Evolutionary conservation across 2,113 vertebrate species (phyloP).

Genomic region (Lepisosteus osseus): DNA sequence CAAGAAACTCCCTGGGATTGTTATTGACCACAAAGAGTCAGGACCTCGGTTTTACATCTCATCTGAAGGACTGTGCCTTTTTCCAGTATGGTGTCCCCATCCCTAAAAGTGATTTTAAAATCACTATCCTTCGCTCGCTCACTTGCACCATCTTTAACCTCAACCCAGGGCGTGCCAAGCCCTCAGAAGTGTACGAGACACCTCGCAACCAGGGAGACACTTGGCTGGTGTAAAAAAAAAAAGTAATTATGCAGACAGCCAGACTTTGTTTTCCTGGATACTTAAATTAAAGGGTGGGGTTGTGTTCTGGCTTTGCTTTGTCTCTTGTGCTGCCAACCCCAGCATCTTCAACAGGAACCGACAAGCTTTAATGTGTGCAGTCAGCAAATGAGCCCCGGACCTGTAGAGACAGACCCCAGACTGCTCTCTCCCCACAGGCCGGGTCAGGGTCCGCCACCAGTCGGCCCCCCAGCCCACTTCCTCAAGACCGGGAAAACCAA

Average conservation of each 20-base stretch:
- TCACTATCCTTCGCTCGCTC: no score
- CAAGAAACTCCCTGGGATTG: no score
- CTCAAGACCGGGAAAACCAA: neutral
- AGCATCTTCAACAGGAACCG: constrained; percentile 30
- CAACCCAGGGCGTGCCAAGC: no score
- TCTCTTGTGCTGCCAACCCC: constrained; percentile 28
- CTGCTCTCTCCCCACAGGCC: neutral
- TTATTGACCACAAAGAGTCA: no score
- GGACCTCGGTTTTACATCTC: no score
- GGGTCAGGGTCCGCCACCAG: neutral
- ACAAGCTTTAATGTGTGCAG: constrained; percentile 26
- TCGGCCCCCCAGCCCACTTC: neutral
- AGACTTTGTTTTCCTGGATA: constrained; percentile 33
- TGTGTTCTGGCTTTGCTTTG: constrained; percentile 29
- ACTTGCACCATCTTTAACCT: no score
- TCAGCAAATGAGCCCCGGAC: neutral
- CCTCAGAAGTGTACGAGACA: no score
- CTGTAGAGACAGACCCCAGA: neutral
- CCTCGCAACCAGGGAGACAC: neutral
- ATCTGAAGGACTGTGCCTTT: no score
- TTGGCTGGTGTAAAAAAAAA: constrained; percentile 3
- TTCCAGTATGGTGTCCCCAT: no score
- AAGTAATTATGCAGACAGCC: constrained; percentile 29
- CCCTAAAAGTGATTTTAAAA: no score
- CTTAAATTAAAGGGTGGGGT: constrained; percentile 43